phyloP scores from a whole-genome alignment of 2,888 invertebrate genomes.

The Micoletzkya japonica region DNA sequence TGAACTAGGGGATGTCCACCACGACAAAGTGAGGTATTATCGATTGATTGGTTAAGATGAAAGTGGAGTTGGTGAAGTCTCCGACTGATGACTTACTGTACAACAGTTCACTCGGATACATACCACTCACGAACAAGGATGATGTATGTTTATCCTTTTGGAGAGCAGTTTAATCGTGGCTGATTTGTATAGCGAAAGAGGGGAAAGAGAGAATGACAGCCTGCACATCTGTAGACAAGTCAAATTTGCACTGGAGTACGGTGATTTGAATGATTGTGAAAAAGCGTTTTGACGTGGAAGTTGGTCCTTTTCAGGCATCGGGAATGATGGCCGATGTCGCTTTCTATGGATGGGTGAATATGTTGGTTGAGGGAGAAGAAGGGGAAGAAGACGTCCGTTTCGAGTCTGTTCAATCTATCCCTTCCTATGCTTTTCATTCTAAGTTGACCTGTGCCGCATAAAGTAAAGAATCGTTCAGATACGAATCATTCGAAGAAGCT shows the following conservation, averaged over 20 bases:
- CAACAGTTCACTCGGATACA: slow-evolving; percentile 13
- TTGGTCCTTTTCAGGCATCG: not conserved
- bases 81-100: not conserved
- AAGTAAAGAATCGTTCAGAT: too few species aligned
- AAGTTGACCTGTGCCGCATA: too few species aligned
- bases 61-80: slow-evolving; percentile 8
- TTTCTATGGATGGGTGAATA: slow-evolving; percentile 1
- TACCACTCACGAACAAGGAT: not conserved
- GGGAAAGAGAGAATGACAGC: not conserved
- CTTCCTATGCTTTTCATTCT: too few species aligned
- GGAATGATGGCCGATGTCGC: not conserved
- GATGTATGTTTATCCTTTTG: too few species aligned
- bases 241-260: not conserved
- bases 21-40: too few species aligned
- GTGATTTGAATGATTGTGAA: not conserved
- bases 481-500: not conserved
- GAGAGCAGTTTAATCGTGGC: too few species aligned
- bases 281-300: too few species aligned
- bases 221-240: too few species aligned
- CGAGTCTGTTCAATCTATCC: not conserved
- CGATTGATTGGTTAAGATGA: too few species aligned
- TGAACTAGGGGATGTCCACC: too few species aligned
- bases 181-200: not conserved
- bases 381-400: not conserved
- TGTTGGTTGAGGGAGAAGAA: not conserved